Conservation (phyloP, 2,113 vertebrate species). For the Urocynchramus pylzowi region DNA sequence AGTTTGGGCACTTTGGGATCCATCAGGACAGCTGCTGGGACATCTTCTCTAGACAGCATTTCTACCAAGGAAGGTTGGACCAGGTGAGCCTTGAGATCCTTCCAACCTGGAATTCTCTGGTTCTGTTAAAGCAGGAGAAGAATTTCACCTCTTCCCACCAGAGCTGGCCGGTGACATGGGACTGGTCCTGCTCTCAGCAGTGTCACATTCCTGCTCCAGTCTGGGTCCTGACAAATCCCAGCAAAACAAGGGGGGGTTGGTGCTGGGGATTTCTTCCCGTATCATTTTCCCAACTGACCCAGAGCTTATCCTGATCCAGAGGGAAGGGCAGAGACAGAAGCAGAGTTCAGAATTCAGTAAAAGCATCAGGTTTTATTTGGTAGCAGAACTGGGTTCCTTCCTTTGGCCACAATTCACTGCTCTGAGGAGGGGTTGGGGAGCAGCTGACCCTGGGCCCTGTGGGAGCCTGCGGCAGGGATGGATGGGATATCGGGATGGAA, state of each 20-base stretch:
- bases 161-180: neutral
- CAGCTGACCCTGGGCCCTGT: neutral
- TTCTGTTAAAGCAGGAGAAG: neutral
- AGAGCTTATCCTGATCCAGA: neutral
- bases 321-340: neutral
- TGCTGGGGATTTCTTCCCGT: neutral
- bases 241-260: neutral
- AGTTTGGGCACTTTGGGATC: too few species aligned
- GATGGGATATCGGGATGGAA: neutral
- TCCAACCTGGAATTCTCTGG: neutral
- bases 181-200: neutral
- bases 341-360: neutral
- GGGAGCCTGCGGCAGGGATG: neutral
- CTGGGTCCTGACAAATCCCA: neutral
- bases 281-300: fast-evolving
- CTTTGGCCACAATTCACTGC: neutral
- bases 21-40: neutral
- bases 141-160: neutral
- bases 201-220: neutral
- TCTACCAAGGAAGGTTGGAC: neutral
- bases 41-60: neutral
- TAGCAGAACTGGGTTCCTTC: neutral
- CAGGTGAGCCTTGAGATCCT: neutral
- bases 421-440: neutral
- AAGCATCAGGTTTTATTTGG: slow-evolving; percentile 1